A percentile compares a stretch with the other conserved stretches of the same genome.
Conservation (phyloP, 1,140 invertebrate species). For the Apis dorsata region DNA sequence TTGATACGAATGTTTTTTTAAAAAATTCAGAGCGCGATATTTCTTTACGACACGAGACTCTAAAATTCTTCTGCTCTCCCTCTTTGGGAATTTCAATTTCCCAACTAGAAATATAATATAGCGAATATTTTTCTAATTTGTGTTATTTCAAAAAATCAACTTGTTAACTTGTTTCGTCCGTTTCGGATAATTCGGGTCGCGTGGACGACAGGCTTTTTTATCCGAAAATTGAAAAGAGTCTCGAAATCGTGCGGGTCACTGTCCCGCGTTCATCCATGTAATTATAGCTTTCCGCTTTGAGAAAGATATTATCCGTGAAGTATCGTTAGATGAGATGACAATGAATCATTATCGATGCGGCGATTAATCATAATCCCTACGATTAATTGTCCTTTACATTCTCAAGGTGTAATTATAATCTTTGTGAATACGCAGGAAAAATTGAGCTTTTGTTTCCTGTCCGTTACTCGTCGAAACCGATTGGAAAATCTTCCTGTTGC, state of each 20-base stretch:
- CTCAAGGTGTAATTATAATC: conserved; percentile 52
- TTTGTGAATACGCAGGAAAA: not conserved
- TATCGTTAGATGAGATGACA: conserved; percentile 48
- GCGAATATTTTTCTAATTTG: too few relatives aligned
- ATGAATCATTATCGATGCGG: conserved; percentile 60
- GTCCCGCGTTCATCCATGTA: conserved; percentile 31
- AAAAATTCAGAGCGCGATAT: too few relatives aligned
- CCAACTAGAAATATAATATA: too few relatives aligned
- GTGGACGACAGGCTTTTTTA: not conserved
- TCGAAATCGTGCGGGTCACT: conserved; percentile 33
- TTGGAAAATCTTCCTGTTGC: not conserved
- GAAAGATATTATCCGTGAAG: conserved; percentile 56
- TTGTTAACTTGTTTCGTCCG: not conserved
- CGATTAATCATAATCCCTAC: conserved; percentile 61
- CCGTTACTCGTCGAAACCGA: not conserved
- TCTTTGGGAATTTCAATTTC: too few relatives aligned
- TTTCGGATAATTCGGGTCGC: not conserved
- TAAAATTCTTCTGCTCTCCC: too few relatives aligned
- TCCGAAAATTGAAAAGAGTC: conserved; percentile 46
- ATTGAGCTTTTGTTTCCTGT: not conserved
- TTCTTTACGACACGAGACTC: too few relatives aligned
- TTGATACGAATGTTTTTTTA: too few relatives aligned
- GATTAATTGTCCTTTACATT: conserved; percentile 52
- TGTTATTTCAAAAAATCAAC: too few relatives aligned
- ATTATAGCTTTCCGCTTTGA: conserved; percentile 35